Conservation (phyloP, 2,888 invertebrate species). For the Kryphioiulus occultus region DNA sequence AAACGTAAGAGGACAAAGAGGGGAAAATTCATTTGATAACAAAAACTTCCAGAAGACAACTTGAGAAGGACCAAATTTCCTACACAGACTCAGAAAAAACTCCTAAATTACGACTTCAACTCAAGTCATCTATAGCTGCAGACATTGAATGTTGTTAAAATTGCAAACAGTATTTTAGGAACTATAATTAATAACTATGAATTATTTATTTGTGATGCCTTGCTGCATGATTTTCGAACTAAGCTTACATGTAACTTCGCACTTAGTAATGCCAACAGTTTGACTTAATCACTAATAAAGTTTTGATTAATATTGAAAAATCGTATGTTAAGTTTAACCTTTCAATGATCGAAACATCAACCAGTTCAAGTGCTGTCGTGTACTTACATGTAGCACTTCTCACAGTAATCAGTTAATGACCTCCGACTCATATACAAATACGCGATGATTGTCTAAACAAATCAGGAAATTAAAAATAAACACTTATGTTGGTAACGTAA, state of each 20-base stretch:
- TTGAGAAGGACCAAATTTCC: not conserved
- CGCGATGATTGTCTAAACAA: not conserved
- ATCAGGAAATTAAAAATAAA: not conserved
- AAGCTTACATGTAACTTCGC: too few species aligned
- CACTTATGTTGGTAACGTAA: not conserved
- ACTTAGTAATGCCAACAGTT: too few species aligned
- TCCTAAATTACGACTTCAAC: not conserved
- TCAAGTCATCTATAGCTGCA: not conserved
- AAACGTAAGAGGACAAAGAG: constrained; percentile 5
- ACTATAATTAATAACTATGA: too few species aligned
- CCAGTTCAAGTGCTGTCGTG: not conserved
- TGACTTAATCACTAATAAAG: too few species aligned
- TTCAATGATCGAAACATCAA: not conserved
- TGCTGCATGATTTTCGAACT: too few species aligned
- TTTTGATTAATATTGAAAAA: not conserved
- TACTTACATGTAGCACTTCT: not conserved
- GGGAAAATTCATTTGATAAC: constrained; percentile 24
- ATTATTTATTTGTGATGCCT: too few species aligned
- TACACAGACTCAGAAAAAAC: not conserved
- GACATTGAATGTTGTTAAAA: not conserved
- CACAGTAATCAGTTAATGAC: not conserved
- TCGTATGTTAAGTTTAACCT: too few species aligned
- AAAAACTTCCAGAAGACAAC: not conserved
- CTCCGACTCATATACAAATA: not conserved
- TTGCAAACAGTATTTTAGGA: not conserved